Percentiles rank a stretch among this genome's conserved stretches.
phyloP scores from a whole-genome alignment of 1,140 invertebrate species.

The Andricus grossulariae region DNA sequence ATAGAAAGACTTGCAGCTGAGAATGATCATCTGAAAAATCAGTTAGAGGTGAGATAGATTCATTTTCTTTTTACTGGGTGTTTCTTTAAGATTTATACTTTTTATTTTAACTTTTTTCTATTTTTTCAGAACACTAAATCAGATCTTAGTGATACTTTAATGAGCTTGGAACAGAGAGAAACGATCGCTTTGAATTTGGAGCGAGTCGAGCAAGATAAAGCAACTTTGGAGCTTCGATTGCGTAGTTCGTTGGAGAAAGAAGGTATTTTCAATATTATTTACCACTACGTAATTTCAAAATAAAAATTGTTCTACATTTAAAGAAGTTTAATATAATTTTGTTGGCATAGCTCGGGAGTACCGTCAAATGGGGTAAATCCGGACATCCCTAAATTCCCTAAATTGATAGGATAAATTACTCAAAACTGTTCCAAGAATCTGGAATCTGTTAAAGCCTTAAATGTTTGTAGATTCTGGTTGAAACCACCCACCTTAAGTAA shows the following conservation, averaged over 20 bases:
- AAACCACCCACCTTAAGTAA: no score
- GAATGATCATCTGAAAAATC: constrained; percentile 69
- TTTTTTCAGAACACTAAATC: constrained; percentile 64
- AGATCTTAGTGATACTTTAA: constrained; percentile 69
- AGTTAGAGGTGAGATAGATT: constrained; percentile 61
- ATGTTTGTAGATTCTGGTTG: no score
- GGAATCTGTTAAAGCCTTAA: no score
- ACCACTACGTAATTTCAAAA: not conserved
- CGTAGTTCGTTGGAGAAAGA: constrained; percentile 70
- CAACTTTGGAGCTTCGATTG: constrained; percentile 64
- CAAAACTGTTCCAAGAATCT: no score
- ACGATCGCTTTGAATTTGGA: constrained; percentile 66
- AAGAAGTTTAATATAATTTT: no score
- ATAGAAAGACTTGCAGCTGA: constrained; percentile 65
- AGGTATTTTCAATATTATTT: constrained; percentile 50
- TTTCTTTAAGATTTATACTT: constrained; percentile 31
- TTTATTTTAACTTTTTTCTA: constrained; percentile 24
- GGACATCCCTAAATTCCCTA: no score
- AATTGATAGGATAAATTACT: no score
- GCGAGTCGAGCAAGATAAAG: constrained; percentile 67
- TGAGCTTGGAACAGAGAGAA: constrained; percentile 68
- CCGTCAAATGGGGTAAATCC: no score
- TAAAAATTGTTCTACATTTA: not conserved
- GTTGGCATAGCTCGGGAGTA: no score
- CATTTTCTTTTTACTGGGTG: constrained; percentile 31